Percentiles rank a stretch among this genome's conserved stretches.
Conservation (phyloP, 2,113 vertebrate genomes). For the Thermophis baileyi region DNA sequence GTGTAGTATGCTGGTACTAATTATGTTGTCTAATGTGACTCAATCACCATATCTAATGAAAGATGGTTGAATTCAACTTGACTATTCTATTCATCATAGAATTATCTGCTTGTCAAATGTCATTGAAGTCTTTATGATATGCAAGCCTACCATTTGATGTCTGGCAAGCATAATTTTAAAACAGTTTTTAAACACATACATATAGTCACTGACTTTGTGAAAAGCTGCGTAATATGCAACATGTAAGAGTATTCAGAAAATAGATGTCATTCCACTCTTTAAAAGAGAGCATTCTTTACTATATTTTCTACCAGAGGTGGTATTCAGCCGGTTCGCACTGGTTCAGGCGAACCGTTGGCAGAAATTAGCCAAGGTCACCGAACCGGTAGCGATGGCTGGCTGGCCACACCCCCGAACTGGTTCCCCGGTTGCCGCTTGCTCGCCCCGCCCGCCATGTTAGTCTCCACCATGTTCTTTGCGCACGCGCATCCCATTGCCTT, state of each 20-base stretch:
- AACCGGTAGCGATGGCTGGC: too few species aligned
- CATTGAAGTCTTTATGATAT: slow-evolving; percentile 21
- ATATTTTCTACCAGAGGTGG: neutral
- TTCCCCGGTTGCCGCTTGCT: too few species aligned
- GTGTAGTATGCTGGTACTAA: neutral
- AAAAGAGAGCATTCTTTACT: neutral
- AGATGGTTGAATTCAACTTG: neutral
- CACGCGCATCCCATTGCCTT: too few species aligned
- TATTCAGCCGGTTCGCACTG: too few species aligned
- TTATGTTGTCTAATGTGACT: neutral
- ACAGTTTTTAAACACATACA: neutral
- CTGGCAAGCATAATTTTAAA: neutral
- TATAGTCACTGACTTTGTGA: neutral
- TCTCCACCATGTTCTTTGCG: too few species aligned
- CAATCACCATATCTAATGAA: neutral
- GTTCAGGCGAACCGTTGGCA: too few species aligned
- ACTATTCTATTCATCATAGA: neutral
- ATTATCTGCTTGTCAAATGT: slow-evolving; percentile 6
- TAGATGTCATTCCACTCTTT: neutral
- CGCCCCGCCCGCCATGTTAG: too few species aligned
- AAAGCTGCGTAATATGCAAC: neutral
- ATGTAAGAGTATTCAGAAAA: neutral
- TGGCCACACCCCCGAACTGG: too few species aligned
- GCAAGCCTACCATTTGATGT: neutral
- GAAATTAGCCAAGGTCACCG: too few species aligned